Base-by-base conservation (phyloP, 2,797 vertebrate genomes). In the Melanotaenia boesemani region DNA sequence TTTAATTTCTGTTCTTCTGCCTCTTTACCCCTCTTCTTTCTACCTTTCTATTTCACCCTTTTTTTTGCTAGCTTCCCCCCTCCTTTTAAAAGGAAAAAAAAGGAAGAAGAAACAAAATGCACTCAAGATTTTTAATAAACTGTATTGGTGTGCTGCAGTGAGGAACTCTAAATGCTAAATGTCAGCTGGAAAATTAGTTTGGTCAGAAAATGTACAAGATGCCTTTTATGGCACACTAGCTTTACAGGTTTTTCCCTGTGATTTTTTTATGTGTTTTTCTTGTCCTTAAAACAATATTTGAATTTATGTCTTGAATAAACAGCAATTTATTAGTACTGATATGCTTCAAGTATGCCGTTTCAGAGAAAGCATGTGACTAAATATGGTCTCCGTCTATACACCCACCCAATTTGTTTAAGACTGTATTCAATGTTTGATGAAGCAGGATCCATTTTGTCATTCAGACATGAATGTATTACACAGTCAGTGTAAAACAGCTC, bases 381-480 rank as follows among this genome's bases (percentile, higher is more conserved):
- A 56, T 6, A 56, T 56, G 61, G 15, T 41, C 39, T 41, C 59
- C 64, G 60, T 36, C 36, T 73, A 65, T 48, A 52, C 57, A 67
- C 18, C 54, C 61, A 54, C 55, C 54, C 76, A 72, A 66, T 79
- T 79, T 67, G 60, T 76, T 81, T 46, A 74, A 72, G 70, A 52
- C 8, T 20, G 20, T 48, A 48, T 48, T 48, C 46, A 52, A 22
- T 76, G 36, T 70, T 65, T 50, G 65, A 77, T 84, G 69, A 65
- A 61, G 68, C 58, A 41, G 58, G 8, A 54, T 54, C 55, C 16
- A 65, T 60, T 61, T 78, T 70, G 77, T 81, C 72, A 69, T 81
- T 60, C 72, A 76, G 72, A 74, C 52, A 58, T 2, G 22, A 76
- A 37, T 20, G 54, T 36, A 68, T 79, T 61, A 63, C 48, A 64